Evolutionary conservation across 2,797 vertebrate genomes (phyloP).

Genomic region (Sorex maritimensis): DNA sequence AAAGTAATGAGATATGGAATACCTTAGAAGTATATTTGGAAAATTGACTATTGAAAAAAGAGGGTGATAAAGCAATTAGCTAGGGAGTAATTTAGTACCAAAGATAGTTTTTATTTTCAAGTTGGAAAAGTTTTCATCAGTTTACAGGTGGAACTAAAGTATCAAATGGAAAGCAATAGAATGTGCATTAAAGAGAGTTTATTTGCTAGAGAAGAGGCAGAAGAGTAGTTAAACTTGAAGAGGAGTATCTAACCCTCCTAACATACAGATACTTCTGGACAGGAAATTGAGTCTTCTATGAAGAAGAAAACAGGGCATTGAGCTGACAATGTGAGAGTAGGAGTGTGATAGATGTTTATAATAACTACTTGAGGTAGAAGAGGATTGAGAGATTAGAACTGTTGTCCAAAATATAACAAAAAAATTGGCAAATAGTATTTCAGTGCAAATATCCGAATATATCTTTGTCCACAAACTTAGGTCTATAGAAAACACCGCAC

Average conservation of each 20-base stretch:
- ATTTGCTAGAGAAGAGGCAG: neutral
- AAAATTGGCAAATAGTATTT: neutral
- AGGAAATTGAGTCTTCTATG: constrained; percentile 39
- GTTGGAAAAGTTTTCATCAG: neutral
- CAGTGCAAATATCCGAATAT: neutral
- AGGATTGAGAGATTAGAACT: neutral
- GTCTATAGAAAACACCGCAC: neutral
- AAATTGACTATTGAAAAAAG: neutral
- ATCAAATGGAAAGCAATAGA: neutral
- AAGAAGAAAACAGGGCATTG: constrained; percentile 10
- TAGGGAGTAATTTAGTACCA: neutral
- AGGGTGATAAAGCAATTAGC: neutral
- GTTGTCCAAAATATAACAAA: neutral
- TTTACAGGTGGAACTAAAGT: neutral
- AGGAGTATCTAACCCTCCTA: neutral
- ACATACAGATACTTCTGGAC: neutral
- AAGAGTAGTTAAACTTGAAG: neutral
- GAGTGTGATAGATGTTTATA: neutral
- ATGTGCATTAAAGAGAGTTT: neutral
- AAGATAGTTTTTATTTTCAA: neutral
- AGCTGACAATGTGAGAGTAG: neutral
- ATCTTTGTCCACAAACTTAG: constrained; percentile 34
- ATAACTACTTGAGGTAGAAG: neutral
- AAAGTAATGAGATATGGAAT: neutral
- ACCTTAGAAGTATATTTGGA: neutral